Percentiles rank a stretch among this genome's conserved stretches.
Evolutionary conservation across 1,140 invertebrate species (phyloP).

Genomic region (Pemphigus obesinymphae): DNA sequence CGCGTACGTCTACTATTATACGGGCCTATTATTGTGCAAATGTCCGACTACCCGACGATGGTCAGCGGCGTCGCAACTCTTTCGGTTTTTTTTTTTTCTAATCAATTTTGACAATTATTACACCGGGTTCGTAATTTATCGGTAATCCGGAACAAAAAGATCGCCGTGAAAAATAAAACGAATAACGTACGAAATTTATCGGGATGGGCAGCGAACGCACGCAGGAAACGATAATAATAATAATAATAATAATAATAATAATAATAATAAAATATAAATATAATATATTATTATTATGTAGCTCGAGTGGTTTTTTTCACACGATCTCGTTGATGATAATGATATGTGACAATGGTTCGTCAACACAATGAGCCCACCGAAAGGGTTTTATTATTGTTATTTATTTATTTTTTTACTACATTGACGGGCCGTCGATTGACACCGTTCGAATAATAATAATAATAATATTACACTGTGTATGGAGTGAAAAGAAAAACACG

Average conservation of each 20-base stretch:
- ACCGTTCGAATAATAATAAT: constrained; percentile 5
- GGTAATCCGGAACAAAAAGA: constrained; percentile 21
- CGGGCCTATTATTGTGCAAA: constrained; percentile 37
- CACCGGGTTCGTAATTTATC: constrained; percentile 35
- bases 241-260: neutral
- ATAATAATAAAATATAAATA: no score
- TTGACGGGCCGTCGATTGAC: constrained; percentile 22
- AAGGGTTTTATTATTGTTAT: neutral
- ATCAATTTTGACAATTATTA: constrained; percentile 37
- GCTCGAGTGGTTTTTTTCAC: constrained; percentile 26
- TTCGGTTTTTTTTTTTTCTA: no score
- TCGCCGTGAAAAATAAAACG: no score
- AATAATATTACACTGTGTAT: no score
- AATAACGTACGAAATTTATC: neutral
- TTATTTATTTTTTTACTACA: no score
- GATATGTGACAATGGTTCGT: constrained; percentile 19
- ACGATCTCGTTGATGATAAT: constrained; percentile 26
- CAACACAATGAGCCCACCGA: constrained; percentile 28
- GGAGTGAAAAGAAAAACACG: no score
- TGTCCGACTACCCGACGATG: constrained; percentile 29
- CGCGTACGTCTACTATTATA: no score
- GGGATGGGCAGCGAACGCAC: neutral
- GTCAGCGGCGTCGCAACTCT: constrained; percentile 28
- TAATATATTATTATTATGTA: no score
- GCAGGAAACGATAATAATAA: constrained; percentile 16